A percentile compares a stretch with the other conserved stretches of the same genome.
These are phyloP conservation scores for Antheraea yamamai DNA, from an alignment of 2,888 invertebrate genomes.

Conservation along the genomic window DNA sequence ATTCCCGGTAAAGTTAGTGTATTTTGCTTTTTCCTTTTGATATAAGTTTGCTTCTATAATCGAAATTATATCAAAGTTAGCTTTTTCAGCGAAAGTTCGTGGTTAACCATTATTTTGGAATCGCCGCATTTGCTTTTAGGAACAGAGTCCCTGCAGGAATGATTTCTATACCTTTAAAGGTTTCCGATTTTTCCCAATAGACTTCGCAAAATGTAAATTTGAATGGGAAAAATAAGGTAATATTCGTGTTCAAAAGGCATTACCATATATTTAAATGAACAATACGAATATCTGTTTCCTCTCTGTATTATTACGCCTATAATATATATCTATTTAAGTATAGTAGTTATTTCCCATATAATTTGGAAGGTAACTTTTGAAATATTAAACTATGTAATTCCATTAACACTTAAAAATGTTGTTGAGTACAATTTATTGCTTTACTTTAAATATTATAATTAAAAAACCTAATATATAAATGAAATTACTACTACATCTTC, in stretches of 20 bases:
- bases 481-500: no score
- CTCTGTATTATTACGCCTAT: background rate
- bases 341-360: background rate
- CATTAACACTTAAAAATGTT: no score
- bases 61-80: constrained; percentile 1
- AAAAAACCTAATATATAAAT: no score
- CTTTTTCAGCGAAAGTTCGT: background rate
- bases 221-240: constrained; percentile 14
- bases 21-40: background rate
- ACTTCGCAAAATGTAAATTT: constrained; percentile 9
- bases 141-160: background rate
- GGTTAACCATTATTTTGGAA: constrained; percentile 5
- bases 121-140: constrained; percentile 9
- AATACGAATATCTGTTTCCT: constrained; percentile 8
- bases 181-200: constrained; percentile 10
- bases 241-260: constrained; percentile 13
- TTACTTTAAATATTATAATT: no score
- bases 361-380: background rate
- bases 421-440: no score
- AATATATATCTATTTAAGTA: background rate
- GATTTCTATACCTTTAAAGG: constrained; percentile 6
- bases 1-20: background rate
- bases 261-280: constrained; percentile 15
- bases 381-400: background rate
- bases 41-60: background rate